Evolutionary conservation across 2,797 vertebrate genomes (phyloP).

Genomic region (Lepilemur ruficaudatus): DNA sequence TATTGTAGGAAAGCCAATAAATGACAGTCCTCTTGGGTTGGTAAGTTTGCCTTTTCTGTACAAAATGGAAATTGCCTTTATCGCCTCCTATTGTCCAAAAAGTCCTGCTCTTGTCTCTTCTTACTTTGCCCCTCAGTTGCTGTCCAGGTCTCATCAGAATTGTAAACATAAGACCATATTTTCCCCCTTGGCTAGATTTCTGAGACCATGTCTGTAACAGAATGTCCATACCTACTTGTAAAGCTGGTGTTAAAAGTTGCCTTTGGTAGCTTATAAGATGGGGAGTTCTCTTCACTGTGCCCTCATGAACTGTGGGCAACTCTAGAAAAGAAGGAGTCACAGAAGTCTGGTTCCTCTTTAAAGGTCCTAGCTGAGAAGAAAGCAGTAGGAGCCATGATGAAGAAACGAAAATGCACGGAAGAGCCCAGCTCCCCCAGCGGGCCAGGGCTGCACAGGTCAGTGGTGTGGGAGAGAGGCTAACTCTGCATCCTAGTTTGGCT

Average conservation of each 20-base stretch:
- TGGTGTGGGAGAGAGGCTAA: not conserved
- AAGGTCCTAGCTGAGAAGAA: slow-evolving; percentile 44
- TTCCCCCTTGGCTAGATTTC: slow-evolving; percentile 1
- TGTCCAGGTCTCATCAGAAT: not conserved
- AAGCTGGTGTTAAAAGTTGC: not conserved
- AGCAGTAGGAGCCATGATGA: not conserved
- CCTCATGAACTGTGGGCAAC: not conserved
- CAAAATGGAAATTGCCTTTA: not conserved
- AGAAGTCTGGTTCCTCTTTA: not conserved
- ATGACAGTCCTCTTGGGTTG: slow-evolving; percentile 13
- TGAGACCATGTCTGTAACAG: not conserved
- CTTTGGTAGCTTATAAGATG: not conserved
- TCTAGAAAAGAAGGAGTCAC: not conserved
- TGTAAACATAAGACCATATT: not conserved
- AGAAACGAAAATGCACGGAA: slow-evolving; percentile 34
- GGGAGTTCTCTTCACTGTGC: not conserved
- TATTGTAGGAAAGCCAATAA: slow-evolving; percentile 44
- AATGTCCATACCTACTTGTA: not conserved
- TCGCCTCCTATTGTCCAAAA: not conserved
- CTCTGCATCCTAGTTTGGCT: not conserved
- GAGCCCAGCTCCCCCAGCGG: not conserved
- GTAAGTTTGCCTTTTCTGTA: slow-evolving; percentile 66
- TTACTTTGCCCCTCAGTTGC: not conserved
- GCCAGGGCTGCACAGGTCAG: slow-evolving; percentile 33
- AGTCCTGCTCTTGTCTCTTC: not conserved